Evolutionary conservation across 2,113 vertebrate genomes (phyloP), one percentile per base, ranked within the genome.

Genomic region (Chloropsis hardwickii): DNA sequence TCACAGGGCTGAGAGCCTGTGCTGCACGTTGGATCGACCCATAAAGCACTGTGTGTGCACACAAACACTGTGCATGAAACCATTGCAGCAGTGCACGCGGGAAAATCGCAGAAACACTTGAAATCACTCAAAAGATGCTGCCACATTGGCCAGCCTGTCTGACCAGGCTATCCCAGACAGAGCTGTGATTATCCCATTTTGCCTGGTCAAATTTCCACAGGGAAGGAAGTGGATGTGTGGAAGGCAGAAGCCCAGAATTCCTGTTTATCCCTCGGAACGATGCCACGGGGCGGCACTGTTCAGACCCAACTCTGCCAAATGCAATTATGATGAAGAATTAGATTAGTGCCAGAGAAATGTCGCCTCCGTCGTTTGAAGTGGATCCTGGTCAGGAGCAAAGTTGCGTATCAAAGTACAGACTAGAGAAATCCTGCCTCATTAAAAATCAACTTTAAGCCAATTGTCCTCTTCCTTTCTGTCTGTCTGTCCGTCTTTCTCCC

Each of bases 351-450:
- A 82, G 50, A 39, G 64, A 93, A 94, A 93, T 51, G 74, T 69
- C 54, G 1, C 40, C 71, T 76, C 72, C 62, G 87, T 58, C 25
- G 2, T 65, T 62, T 58, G 48, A 90, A 88, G 58, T 22, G 62
- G 79, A 89, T 79, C 73, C 65, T 29, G 69, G 82, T 83, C 90
- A 62, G 89, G 44, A 65, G 66, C 76, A 73, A 94, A 94, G 76
- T 64, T 40, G 66, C 2, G 9, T 93, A 56, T 95, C 81, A 56
- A 58, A 73, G 58, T 8, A 3, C 39, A 33, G 54, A 54, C 61
- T 70, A 22, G 54, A 66, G 67, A 65, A 77, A 93, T 73, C 33
- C 81, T 64, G 54, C 58, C 89, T 94, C 74, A 70, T 95, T 94
- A 96, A 88, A 87, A 90, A 91, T 11, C 45, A 5, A 66, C 91